These are phyloP conservation scores for Carapus acus DNA, from an alignment of 2,797 vertebrate genomes.

Conservation along the genomic window DNA sequence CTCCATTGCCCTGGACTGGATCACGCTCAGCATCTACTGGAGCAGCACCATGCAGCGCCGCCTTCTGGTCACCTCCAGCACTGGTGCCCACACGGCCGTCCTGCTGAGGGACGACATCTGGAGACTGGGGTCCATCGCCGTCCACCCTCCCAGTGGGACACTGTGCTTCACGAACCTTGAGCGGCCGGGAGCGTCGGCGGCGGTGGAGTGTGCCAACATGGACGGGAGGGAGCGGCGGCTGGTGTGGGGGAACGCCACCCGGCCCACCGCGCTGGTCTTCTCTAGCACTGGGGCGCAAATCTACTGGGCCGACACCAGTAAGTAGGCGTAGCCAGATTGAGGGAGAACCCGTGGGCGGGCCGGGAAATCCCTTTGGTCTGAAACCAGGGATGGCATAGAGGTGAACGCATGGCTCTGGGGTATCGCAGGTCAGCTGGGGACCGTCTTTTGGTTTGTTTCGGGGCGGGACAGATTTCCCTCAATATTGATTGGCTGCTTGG, in stretches of 20 bases:
- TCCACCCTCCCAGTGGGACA: slow-evolving; percentile 73
- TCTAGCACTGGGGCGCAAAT: slow-evolving; percentile 66
- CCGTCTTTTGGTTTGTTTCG: not conserved
- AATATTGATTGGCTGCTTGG: no score
- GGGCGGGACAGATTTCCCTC: no score
- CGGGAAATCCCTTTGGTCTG: no score
- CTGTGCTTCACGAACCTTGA: slow-evolving; percentile 78
- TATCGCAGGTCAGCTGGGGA: no score
- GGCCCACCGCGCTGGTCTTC: slow-evolving; percentile 75
- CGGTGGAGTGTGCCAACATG: slow-evolving; percentile 81
- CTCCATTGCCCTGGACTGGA: slow-evolving; percentile 83
- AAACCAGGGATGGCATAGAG: no score
- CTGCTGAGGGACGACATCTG: slow-evolving; percentile 68
- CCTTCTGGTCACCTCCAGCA: slow-evolving; percentile 70
- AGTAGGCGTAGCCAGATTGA: no score
- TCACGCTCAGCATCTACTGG: slow-evolving; percentile 85
- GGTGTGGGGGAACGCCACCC: slow-evolving; percentile 72
- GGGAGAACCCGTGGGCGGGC: no score
- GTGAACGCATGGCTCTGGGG: no score
- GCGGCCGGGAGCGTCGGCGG: not conserved
- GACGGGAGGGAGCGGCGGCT: slow-evolving; percentile 67
- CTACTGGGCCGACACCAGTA: slow-evolving; percentile 85
- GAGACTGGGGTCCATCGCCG: slow-evolving; percentile 62
- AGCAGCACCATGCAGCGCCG: slow-evolving; percentile 68
- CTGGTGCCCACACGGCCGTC: slow-evolving; percentile 59